Evolutionary conservation across 1,140 invertebrate genomes (phyloP).

Genomic region (Temnothorax curvispinosus): DNA sequence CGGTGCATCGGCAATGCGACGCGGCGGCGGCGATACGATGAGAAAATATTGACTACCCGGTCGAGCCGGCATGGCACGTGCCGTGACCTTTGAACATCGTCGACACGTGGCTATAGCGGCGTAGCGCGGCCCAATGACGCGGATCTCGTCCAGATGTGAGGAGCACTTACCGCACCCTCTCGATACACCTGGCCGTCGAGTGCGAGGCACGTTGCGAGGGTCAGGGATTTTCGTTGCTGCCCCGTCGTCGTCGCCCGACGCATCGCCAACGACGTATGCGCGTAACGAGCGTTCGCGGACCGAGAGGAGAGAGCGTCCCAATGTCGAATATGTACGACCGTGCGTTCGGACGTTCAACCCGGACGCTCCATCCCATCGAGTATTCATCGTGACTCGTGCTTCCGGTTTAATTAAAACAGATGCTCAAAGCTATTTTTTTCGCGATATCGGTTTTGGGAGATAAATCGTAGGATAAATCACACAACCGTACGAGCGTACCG

Average conservation of each 20-base stretch:
- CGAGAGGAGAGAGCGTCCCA: conserved; percentile 31
- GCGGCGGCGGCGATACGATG: conserved; percentile 13
- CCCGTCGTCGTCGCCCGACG: neutral
- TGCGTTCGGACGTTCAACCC: neutral
- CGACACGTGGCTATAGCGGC: conserved; percentile 49
- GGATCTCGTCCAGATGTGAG: conserved; percentile 31
- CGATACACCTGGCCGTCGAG: conserved; percentile 17
- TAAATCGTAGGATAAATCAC: conserved; percentile 15
- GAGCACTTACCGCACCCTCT: neutral
- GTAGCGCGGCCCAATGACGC: conserved; percentile 6
- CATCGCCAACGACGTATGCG: neutral
- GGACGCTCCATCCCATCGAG: neutral
- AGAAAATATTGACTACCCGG: conserved; percentile 51
- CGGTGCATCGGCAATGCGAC: neutral
- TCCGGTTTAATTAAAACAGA: conserved; percentile 30
- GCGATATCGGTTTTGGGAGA: neutral
- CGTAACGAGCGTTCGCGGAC: conserved; percentile 40
- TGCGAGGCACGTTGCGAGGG: conserved; percentile 52
- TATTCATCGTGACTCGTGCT: conserved; percentile 15
- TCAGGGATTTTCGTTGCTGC: conserved; percentile 44
- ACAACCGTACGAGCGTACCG: neutral
- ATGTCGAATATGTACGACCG: neutral
- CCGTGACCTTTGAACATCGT: conserved; percentile 61
- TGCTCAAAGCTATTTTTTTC: conserved; percentile 38
- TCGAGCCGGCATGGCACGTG: conserved; percentile 48